A percentile compares a stretch with the other conserved stretches of the same genome.
phyloP scores from a whole-genome alignment of 2,888 invertebrate genomes.

The Deilephila porcellus region DNA sequence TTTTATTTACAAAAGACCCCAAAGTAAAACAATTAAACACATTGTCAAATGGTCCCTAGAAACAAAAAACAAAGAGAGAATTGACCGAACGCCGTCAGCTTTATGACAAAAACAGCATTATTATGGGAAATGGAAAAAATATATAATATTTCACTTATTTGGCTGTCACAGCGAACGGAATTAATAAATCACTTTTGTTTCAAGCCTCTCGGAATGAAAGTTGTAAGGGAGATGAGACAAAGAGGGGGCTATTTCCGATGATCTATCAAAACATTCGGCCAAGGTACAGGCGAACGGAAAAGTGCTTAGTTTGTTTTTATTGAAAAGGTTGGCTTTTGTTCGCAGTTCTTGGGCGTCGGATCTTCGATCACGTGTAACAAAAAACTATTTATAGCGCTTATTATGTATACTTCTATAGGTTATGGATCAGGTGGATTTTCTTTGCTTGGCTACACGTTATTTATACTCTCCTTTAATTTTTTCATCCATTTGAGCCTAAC shows the following conservation, averaged over 20 bases:
- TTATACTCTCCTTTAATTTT: no score
- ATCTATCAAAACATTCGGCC: conserved; percentile 61
- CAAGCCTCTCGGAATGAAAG: conserved; percentile 48
- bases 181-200: conserved; percentile 56
- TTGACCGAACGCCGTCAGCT: conserved; percentile 1
- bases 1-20: not conserved
- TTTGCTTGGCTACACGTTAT: no score
- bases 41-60: not conserved
- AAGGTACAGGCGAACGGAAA: conserved; percentile 43
- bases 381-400: not conserved
- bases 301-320: conserved; percentile 40
- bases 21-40: not conserved
- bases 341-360: not conserved
- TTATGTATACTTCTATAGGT: no score
- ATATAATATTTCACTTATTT: conserved; percentile 51
- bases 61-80: conserved; percentile 10
- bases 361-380: not conserved
- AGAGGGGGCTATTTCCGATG: conserved; percentile 58
- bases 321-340: conserved; percentile 27
- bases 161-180: conserved; percentile 50
- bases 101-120: conserved; percentile 30
- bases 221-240: conserved; percentile 56
- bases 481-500: no score
- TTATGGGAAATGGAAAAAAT: conserved; percentile 24
- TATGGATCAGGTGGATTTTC: no score